These are phyloP conservation scores for Sebastes kiyomatsui DNA, from an alignment of 2,797 vertebrate species.

Conservation along the genomic window DNA sequence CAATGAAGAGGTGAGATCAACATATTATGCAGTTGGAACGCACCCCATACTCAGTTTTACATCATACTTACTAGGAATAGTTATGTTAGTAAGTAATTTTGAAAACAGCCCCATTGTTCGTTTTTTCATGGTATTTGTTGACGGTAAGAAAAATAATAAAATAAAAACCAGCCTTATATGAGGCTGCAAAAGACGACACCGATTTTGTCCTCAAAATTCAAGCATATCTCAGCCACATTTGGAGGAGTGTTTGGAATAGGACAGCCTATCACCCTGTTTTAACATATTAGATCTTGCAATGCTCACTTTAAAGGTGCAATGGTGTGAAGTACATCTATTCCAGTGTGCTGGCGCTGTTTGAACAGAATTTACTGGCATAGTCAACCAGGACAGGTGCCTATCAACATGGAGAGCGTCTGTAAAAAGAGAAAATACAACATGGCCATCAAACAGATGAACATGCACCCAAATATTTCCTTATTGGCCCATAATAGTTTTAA, in stretches of 20 bases:
- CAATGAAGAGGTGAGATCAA: not conserved
- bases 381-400: not conserved
- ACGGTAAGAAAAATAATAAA: not conserved
- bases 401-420: not conserved
- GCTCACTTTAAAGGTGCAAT: conserved; percentile 30
- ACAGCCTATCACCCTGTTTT: not conserved
- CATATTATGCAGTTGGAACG: not conserved
- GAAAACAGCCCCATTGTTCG: not conserved
- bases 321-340: conserved; percentile 39
- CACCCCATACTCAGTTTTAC: not conserved
- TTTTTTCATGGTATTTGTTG: not conserved
- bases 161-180: not conserved
- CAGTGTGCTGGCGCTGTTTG: conserved; percentile 8
- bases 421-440: not conserved
- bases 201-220: not conserved
- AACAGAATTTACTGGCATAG: conserved; percentile 13
- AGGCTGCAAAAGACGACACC: not conserved
- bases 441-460: not conserved
- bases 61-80: not conserved
- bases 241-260: not conserved
- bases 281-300: conserved; percentile 2
- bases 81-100: not conserved
- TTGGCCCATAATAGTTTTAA: not conserved
- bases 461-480: not conserved
- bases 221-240: not conserved